Evolutionary conservation across 2,113 vertebrate species (phyloP).

Genomic region (Pseudorasbora parva): DNA sequence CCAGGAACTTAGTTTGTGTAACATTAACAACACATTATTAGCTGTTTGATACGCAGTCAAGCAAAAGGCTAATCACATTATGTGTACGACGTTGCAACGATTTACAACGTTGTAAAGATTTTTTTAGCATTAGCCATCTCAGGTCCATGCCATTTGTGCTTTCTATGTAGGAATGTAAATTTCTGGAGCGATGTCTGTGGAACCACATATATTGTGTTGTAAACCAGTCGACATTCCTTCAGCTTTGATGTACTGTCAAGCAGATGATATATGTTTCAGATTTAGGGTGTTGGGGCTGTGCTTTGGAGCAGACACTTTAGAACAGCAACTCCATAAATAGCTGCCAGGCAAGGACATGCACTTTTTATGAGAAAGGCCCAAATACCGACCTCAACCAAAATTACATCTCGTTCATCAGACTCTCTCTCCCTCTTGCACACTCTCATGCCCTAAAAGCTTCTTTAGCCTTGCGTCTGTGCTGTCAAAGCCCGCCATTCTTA

Average conservation of each 20-base stretch:
- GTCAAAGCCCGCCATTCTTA: constrained; percentile 13
- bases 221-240: constrained; percentile 16
- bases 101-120: too few species aligned
- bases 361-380: constrained; percentile 62
- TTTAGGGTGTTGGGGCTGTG: constrained; percentile 17
- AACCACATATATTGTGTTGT: neutral
- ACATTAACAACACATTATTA: too few species aligned
- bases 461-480: constrained; percentile 11
- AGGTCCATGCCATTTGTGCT: neutral
- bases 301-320: constrained; percentile 20
- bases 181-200: neutral
- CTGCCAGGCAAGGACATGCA: constrained; percentile 64
- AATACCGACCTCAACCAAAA: constrained; percentile 64
- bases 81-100: too few species aligned
- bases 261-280: constrained; percentile 19
- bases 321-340: constrained; percentile 65
- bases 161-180: neutral
- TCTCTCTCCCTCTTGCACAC: constrained; percentile 55
- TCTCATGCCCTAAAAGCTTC: constrained; percentile 52
- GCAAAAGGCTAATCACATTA: too few species aligned
- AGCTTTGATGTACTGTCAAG: constrained; percentile 23
- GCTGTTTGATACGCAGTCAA: too few species aligned
- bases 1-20: too few species aligned
- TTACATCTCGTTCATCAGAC: constrained; percentile 73
- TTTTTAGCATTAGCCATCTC: neutral